phyloP scores from a whole-genome alignment of 2,888 invertebrate genomes.

The Candidula unifasciata region DNA sequence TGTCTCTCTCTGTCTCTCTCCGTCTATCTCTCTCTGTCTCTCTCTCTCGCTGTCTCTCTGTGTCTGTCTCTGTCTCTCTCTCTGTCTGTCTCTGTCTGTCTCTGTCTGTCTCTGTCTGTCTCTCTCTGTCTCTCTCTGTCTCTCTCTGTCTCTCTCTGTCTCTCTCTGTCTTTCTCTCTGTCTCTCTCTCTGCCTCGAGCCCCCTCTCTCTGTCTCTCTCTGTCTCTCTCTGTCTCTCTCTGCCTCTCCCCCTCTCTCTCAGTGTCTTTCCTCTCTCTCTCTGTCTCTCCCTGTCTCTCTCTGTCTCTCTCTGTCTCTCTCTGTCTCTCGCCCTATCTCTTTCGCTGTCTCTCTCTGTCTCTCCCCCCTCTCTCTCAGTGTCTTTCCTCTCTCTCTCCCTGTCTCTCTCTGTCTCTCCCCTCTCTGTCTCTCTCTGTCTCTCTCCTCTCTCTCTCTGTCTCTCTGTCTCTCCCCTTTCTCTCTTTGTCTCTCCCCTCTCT shows the following conservation, averaged over 20 bases:
- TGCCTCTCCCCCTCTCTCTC: background rate
- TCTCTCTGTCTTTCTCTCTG: background rate
- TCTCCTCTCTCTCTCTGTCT: background rate
- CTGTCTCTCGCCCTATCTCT: background rate
- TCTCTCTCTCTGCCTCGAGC: background rate
- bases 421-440: background rate
- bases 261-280: background rate
- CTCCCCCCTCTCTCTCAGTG: background rate
- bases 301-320: background rate
- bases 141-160: background rate
- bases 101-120: background rate
- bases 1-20: background rate
- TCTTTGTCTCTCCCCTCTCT: background rate
- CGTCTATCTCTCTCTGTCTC: background rate
- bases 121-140: background rate
- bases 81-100: background rate
- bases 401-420: background rate
- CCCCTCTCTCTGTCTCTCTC: background rate
- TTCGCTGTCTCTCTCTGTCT: background rate
- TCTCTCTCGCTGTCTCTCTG: background rate
- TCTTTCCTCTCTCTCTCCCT: background rate
- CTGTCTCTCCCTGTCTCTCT: background rate
- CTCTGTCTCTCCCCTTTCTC: background rate
- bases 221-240: background rate
- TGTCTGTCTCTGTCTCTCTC: background rate